Evolutionary conservation across 2,888 invertebrate genomes (phyloP), one percentile per base, ranked within the genome.

Genomic region (Galerucella nymphaeae): DNA sequence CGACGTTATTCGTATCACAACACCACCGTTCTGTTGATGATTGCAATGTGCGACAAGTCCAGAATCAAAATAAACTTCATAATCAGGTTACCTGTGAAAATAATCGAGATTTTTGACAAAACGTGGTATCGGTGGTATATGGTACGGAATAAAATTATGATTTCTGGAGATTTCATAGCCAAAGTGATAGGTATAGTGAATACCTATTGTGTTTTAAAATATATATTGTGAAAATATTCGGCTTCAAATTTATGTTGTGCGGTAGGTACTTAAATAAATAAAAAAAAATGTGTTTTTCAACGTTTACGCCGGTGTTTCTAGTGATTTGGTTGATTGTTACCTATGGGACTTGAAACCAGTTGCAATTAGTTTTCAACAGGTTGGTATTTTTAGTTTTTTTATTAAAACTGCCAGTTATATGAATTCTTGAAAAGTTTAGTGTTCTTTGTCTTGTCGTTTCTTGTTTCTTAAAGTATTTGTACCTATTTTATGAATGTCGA

Each of bases 1-100:
- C 82, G 79, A 77, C 45, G 45, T 82, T 82, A 83, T 82, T 83
- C 81, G 57, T 70, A 72, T 75, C 73, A 68, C 72, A 75, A 76
- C 73, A 73, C 66, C 71, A 68, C 67, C 71, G 30, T 72, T 62
- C 73, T 64, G 75, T 72, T 42, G 61, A 64, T 72, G 70, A 59
- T 71, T 57, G 68, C 63, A 71, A 75, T 59, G 61, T 55, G 71
- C 58, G 68, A 66, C 70, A 55, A 71, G 59, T 70, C 66, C 30
- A 30, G 65, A 75, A 65, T 72, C 63, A 64, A 72, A 74, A 67
- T 71, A 58, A 66, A n/a, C 53, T 20, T 62, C 57, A 38, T 42
- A 53, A 48, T 41, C 9, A 41, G 14, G 18, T 62, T 62, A 42
- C 42, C 61, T 42, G 16, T 42, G 10, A n/a, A 62, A 62, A 62